These are phyloP conservation scores for Polylopha cassiicola DNA, from an alignment of 2,888 invertebrate species.

Conservation along the genomic window DNA sequence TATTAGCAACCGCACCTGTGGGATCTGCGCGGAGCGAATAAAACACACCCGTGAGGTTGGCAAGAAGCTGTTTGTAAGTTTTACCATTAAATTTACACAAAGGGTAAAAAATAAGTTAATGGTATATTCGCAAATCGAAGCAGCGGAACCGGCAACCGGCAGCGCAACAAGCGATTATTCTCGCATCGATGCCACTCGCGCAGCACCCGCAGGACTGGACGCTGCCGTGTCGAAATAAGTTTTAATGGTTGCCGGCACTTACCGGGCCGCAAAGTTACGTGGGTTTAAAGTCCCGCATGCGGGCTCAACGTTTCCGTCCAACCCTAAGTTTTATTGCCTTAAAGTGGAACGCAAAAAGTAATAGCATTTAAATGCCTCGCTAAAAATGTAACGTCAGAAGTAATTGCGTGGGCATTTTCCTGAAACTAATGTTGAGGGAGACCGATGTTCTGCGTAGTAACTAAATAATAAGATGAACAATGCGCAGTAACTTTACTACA, in stretches of 20 bases:
- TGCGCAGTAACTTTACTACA: too few relatives aligned
- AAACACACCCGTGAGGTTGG: too few relatives aligned
- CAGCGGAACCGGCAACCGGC: conserved; percentile 20
- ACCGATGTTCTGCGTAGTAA: conserved; percentile 3
- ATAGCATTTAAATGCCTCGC: conserved; percentile 31
- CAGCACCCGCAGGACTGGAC: conserved; percentile 24
- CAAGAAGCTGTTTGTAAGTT: conserved; percentile 34
- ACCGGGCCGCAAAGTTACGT: conserved; percentile 33
- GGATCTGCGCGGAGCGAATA: conserved; percentile 19
- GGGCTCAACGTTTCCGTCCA: conserved; percentile 30
- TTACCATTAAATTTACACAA: conserved; percentile 40
- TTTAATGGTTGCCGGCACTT: conserved; percentile 54
- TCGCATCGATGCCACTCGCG: conserved; percentile 29
- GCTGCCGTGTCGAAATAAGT: conserved; percentile 40
- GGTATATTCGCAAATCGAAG: too few relatives aligned
- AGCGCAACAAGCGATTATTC: conserved; percentile 32
- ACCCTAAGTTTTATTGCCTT: conserved; percentile 36
- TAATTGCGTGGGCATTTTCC: conserved; percentile 1
- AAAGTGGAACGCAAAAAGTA: conserved; percentile 38
- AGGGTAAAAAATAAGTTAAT: too few relatives aligned
- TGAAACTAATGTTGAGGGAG: conserved; percentile 4
- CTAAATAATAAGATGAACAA: conserved; percentile 5
- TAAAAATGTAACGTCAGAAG: conserved; percentile 26
- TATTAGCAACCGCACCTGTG: conserved; percentile 45
- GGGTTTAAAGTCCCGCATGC: conserved; percentile 40